Conservation (phyloP, 2,113 vertebrate genomes). For the Chaetops frenatus region DNA sequence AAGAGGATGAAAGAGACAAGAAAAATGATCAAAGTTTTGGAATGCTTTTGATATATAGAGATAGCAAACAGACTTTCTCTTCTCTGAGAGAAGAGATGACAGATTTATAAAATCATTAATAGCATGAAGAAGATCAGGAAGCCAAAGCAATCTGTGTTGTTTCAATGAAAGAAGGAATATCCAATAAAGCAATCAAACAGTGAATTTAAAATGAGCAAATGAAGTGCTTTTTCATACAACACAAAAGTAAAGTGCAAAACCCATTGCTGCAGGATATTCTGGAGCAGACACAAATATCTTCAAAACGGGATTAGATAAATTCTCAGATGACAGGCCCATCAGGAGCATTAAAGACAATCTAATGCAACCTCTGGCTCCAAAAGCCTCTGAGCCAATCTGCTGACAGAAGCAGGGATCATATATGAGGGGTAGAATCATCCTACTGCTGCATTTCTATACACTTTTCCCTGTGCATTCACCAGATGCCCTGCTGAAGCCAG, state of each 20-base stretch:
- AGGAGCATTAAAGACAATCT: constrained; percentile 7
- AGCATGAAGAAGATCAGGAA: neutral
- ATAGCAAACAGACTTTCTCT: neutral
- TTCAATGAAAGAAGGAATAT: neutral
- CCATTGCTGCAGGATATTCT: neutral
- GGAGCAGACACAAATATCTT: neutral
- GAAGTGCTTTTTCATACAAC: neutral
- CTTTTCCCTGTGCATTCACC: neutral
- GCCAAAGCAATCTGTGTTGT: neutral
- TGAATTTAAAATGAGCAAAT: neutral
- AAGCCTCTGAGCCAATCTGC: neutral
- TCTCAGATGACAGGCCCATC: neutral
- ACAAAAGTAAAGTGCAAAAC: neutral
- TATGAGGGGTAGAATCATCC: neutral
- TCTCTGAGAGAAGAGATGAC: neutral
- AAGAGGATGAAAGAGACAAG: neutral
- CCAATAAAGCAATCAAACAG: neutral
- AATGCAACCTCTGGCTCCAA: neutral
- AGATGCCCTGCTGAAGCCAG: neutral
- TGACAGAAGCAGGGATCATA: neutral
- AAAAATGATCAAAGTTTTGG: neutral
- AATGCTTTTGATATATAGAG: neutral
- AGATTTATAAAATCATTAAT: neutral
- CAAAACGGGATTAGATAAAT: constrained; percentile 14
- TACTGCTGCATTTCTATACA: accelerated